Conservation (phyloP, 2,113 vertebrate species). For the Psammodynastes pulverulentus region DNA sequence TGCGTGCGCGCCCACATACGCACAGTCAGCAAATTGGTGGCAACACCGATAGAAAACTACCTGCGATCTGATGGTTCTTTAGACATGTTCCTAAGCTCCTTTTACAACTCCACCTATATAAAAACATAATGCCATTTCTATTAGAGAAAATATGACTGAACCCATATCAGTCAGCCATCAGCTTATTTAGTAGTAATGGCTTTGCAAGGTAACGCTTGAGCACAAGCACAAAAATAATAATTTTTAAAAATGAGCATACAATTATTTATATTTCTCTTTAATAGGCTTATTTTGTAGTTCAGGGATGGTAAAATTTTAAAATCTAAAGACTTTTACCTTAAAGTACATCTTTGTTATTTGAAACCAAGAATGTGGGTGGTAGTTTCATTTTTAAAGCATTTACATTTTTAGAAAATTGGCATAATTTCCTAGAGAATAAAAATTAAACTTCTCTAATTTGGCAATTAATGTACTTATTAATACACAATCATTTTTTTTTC, state of each 20-base stretch:
- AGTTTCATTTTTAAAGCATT: conserved; percentile 11
- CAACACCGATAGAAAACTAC: too few relatives aligned
- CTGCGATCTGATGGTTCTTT: not conserved
- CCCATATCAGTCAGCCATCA: not conserved
- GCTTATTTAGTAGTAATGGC: not conserved
- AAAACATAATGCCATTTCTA: not conserved
- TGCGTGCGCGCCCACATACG: too few relatives aligned
- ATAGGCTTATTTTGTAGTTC: conserved; percentile 33
- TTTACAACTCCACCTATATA: not conserved
- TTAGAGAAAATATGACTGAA: not conserved
- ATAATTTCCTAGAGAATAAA: conserved; percentile 43
- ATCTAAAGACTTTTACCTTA: conserved; percentile 19
- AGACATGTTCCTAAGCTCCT: not conserved
- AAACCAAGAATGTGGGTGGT: conserved; percentile 13
- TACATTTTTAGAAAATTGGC: conserved; percentile 6
- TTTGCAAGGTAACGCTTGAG: not conserved
- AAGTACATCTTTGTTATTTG: conserved; percentile 5
- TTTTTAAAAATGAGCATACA: not conserved
- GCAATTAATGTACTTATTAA: conserved; percentile 51
- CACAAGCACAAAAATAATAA: not conserved
- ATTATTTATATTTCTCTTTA: not conserved
- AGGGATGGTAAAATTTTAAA: conserved; percentile 21
- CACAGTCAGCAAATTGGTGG: too few relatives aligned
- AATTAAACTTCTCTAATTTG: conserved; percentile 28
- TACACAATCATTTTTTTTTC: conserved; percentile 8